Evolutionary conservation across 2,797 vertebrate genomes (phyloP), one percentile per base, ranked within the genome.

Genomic region (Argentina silus): DNA sequence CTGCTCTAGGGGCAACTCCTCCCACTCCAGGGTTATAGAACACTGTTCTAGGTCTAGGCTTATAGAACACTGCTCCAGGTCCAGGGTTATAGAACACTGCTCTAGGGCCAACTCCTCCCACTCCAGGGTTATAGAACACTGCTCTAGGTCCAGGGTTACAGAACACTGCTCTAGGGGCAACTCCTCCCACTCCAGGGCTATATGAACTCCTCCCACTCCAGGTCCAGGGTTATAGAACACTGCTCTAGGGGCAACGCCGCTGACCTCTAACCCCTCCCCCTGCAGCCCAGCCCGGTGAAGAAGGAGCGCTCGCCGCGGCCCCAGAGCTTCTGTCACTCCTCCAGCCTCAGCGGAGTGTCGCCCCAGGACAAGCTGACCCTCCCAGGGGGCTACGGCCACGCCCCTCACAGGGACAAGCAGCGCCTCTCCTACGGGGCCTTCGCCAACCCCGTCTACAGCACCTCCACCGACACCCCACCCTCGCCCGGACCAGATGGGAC

Each of bases 281-380:
- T 69, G 59, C 70, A 96, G 95, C 95, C 95, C 8, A 96, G 95
- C 87, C 95, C 96, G 1, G 91, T 96, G 79, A 96, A 96, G 89
- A 97, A 96, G 79, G 96, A 97, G 79, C 94, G 96, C 55, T 95
- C 95, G 3, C 95, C 95, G 0, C 93, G 95, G 63, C 96, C 96
- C 2, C 96, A 96, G 87, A 96, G 96, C 78, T 96, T 96, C 86
- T 96, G 95, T 91, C 96, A 96, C 78, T 93, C 96, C 14, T 96
- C 95, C n/a, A 95, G 94, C 68, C 74, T 95, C 19, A 23, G 19
- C 8, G 27, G 27, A 36, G 27, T 1, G 85, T 96, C 95, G 69
- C 93, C 95, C 1, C 95, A 96, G 88, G 95, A 96, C 89, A 96
- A 96, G 85, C 86, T 96, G 83, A 86, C 93, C 10, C 88, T 95